phyloP scores from a whole-genome alignment of 2,113 vertebrate species.

The Willisornis vidua region DNA sequence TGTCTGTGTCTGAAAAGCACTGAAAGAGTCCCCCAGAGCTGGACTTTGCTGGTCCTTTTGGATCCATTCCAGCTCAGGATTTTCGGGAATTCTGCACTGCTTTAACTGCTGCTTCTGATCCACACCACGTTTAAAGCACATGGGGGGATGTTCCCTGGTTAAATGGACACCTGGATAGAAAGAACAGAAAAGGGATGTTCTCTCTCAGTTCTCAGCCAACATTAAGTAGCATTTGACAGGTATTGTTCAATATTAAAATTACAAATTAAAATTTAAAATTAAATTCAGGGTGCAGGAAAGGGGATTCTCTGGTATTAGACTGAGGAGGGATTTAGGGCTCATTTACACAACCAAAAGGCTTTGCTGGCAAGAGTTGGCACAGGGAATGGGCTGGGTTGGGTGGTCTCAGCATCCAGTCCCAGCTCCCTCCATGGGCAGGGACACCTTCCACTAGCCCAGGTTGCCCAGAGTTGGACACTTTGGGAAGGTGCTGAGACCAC shows the following conservation, averaged over 20 bases:
- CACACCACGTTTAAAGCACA: rapidly evolving
- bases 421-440: neutral
- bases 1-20: neutral
- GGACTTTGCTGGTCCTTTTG: neutral
- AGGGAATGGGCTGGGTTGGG: neutral
- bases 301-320: rapidly evolving
- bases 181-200: neutral
- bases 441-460: neutral
- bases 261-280: neutral
- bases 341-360: neutral
- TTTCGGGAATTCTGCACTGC: neutral
- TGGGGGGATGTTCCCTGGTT: neutral
- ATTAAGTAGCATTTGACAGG: neutral
- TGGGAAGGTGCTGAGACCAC: too few relatives aligned
- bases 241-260: neutral
- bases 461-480: neutral
- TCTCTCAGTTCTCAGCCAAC: neutral
- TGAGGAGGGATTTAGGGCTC: neutral
- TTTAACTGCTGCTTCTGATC: neutral
- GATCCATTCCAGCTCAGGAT: neutral
- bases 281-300: neutral
- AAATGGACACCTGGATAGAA: neutral
- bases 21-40: neutral
- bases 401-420: neutral
- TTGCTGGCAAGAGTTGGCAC: rapidly evolving